Percentiles rank a stretch among this genome's conserved stretches.
These are phyloP conservation scores for Sturnira hondurensis DNA, from an alignment of 2,113 vertebrate species.

Conservation along the genomic window DNA sequence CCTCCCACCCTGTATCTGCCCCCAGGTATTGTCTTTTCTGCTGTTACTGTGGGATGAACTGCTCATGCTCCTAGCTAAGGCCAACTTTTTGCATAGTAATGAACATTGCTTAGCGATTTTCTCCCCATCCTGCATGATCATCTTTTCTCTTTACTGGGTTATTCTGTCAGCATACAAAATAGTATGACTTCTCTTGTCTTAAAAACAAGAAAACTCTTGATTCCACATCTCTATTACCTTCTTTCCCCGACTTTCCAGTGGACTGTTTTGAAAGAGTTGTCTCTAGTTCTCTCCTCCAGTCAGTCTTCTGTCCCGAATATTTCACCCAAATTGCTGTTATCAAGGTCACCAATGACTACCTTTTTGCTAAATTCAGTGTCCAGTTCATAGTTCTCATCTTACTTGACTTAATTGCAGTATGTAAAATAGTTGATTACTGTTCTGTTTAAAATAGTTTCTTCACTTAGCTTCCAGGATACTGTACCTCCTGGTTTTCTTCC, in stretches of 20 bases:
- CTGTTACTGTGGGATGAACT: background rate
- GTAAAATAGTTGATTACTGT: background rate
- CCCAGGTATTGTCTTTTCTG: background rate
- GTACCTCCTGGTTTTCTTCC: background rate
- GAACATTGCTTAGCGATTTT: background rate
- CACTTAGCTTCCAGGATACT: background rate
- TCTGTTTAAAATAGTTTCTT: background rate
- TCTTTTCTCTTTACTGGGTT: background rate
- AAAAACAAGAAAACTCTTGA: background rate
- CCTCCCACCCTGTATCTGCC: background rate
- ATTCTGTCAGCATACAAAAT: background rate
- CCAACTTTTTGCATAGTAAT: background rate
- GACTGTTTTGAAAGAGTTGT: background rate
- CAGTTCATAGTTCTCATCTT: background rate
- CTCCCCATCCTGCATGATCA: background rate
- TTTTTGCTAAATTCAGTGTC: background rate
- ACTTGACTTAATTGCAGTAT: background rate
- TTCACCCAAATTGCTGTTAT: background rate
- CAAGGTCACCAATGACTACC: background rate
- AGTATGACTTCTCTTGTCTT: background rate
- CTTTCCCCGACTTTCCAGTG: background rate
- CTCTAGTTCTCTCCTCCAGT: background rate
- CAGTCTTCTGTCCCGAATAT: background rate
- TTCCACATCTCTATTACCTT: background rate
- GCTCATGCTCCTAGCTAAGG: background rate